Conservation (phyloP, 2,797 vertebrate genomes). For the Lophotriccus pileatus region DNA sequence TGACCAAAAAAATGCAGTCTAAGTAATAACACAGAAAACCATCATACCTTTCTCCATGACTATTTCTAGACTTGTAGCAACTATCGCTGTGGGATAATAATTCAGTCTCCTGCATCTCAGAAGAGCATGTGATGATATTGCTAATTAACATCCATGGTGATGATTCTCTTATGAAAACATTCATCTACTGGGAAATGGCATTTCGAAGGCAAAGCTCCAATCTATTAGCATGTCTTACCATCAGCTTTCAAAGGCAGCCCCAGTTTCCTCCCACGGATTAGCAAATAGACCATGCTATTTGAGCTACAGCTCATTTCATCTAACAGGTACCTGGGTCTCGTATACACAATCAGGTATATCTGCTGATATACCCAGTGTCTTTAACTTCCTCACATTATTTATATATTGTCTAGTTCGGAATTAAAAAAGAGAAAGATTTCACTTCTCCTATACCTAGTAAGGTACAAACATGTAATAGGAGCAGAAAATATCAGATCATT, state of each 20-base stretch:
- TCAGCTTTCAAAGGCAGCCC: background rate
- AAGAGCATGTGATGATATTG: background rate
- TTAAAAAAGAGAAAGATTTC: background rate
- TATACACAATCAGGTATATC: background rate
- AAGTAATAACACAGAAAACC: background rate
- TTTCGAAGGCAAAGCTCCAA: background rate
- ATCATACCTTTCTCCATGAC: background rate
- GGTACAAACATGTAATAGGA: background rate
- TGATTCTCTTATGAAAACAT: background rate
- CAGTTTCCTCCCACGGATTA: background rate
- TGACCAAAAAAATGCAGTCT: background rate
- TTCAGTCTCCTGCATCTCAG: background rate
- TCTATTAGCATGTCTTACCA: background rate
- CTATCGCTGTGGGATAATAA: background rate
- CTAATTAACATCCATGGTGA: conserved; percentile 18
- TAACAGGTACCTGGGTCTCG: background rate
- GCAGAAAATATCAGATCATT: background rate
- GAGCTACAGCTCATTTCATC: background rate
- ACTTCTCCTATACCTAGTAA: background rate
- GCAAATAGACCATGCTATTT: background rate
- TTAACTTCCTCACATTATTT: background rate
- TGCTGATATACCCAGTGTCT: background rate
- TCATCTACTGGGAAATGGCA: background rate
- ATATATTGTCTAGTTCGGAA: background rate
- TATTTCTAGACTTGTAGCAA: background rate